Base-by-base conservation (phyloP, 2,113 vertebrate species). In the Sialia sialis region DNA sequence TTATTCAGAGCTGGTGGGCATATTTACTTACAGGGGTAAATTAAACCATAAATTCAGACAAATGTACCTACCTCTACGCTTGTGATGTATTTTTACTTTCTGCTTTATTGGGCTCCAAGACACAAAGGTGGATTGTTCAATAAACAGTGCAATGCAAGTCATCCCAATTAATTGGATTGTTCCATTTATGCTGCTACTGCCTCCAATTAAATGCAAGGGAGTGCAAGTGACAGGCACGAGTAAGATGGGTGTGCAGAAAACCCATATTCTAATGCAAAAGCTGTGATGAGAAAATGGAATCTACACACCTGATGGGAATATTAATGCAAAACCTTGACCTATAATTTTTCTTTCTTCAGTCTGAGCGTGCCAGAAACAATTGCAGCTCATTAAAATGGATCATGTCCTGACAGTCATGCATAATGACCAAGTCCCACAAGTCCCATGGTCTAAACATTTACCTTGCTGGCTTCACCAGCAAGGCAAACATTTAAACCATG, bases 261-360 rank as follows among this genome's bases (percentile, higher is more conserved):
- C 43, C 43, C 89, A 59, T 66, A 66, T 79, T 78, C 90, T 91
- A 80, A 94, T 81, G 90, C 68, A 74, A 87, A 80, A 93, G 64
- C 79, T 70, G 87, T 86, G 87, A 86, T 70, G 69, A 88, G 91
- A 86, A 91, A 95, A 96, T 78, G 87, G 60, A 94, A 88, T 67
- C 87, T 84, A n/a, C 0, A 9, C 64, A 94, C 76, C 87, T 84
- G 91, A 88, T 0, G 7, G 60, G 92, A 97, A 96, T 97, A 94
- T 86, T 93, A 94, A 96, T 81, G 60, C 55, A 72, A 91, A 96
- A 84, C 64, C 76, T 88, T 94, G 93, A 95, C 92, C 92, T 95
- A 70, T 78, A 80, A 88, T 96, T 93, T 80, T 80, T 69, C 55
- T 74, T 88, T 68, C 59, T 80, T 86, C 72, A 49, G 55, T 43